phyloP scores from a whole-genome alignment of 2,113 vertebrate genomes.

The Eulacestoma nigropectus region DNA sequence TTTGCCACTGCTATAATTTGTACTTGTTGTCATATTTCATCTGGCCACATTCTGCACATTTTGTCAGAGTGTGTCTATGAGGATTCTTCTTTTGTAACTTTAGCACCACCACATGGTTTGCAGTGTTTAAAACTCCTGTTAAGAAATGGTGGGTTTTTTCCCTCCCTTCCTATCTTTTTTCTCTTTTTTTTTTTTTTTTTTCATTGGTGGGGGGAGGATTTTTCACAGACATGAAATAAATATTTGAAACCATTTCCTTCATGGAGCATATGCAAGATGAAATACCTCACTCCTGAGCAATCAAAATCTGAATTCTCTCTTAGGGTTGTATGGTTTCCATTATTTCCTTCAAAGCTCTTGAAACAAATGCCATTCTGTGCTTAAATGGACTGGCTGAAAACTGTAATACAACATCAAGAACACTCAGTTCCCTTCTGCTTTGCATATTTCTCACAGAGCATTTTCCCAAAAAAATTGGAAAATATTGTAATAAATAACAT shows the following conservation, averaged over 20 bases:
- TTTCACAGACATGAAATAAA: background rate
- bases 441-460: background rate
- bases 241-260: background rate
- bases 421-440: background rate
- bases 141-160: background rate
- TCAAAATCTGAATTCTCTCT: background rate
- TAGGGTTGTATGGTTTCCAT: background rate
- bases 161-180: accelerated
- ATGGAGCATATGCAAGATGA: background rate
- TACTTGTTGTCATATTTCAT: conserved; percentile 24
- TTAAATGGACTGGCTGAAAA: background rate
- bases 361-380: background rate
- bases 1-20: conserved; percentile 51
- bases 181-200: background rate
- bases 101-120: conserved; percentile 66
- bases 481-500: background rate
- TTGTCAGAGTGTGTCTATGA: background rate
- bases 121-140: background rate
- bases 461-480: background rate
- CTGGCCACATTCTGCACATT: conserved; percentile 1
- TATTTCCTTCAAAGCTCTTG: background rate
- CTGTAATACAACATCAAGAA: background rate
- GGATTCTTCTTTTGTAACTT: conserved; percentile 36
- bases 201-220: background rate
- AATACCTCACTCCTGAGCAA: background rate